A percentile compares a stretch with the other conserved stretches of the same genome.
Evolutionary conservation across 2,888 invertebrate species (phyloP).

Genomic region (Nysson spinosus): DNA sequence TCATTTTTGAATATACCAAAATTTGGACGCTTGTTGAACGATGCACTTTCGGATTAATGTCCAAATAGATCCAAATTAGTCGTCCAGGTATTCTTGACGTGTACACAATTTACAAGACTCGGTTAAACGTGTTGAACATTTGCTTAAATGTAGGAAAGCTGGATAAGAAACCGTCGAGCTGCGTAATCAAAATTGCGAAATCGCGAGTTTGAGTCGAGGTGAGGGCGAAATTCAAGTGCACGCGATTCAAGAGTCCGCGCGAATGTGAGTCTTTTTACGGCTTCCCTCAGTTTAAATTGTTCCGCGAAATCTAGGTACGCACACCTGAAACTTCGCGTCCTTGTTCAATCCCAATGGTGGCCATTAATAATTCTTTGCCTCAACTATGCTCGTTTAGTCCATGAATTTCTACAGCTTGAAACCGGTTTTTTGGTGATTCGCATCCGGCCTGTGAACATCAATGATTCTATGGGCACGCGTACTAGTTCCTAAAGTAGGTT

Average conservation of each 20-base stretch:
- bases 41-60: no score
- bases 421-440: constrained; percentile 26
- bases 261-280: constrained; percentile 31
- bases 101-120: no score
- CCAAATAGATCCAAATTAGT: no score
- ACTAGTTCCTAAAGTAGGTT: not conserved
- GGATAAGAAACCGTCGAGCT: no score
- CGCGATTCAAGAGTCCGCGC: constrained; percentile 26
- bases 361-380: constrained; percentile 14
- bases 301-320: constrained; percentile 29
- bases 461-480: not conserved
- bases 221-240: constrained; percentile 5
- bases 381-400: not conserved
- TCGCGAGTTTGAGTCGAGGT: not conserved
- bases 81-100: no score
- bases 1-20: no score
- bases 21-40: no score
- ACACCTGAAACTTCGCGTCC: constrained; percentile 26
- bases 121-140: no score
- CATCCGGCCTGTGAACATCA: constrained; percentile 5
- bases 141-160: no score
- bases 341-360: constrained; percentile 22
- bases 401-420: constrained; percentile 14
- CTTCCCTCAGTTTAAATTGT: constrained; percentile 31
- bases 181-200: no score